These are phyloP conservation scores for Turnix velox DNA, from an alignment of 2,113 vertebrate genomes.

Conservation along the genomic window DNA sequence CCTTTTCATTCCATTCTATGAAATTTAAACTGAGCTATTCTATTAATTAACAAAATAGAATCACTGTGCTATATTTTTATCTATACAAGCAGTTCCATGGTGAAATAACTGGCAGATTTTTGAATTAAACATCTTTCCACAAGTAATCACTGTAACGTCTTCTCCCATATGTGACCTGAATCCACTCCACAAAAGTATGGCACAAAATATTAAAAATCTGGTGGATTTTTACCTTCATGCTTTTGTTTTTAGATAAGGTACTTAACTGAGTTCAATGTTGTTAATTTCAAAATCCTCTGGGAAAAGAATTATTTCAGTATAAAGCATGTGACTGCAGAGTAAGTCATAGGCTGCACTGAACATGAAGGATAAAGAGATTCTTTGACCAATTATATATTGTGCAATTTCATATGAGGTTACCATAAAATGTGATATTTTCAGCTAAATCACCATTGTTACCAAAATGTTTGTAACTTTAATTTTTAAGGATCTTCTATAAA, in stretches of 20 bases:
- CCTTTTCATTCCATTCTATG: background rate
- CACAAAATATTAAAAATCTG: background rate
- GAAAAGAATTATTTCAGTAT: slow-evolving; percentile 49
- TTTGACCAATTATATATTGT: slow-evolving; percentile 37
- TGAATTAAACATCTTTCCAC: background rate
- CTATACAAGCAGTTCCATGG: background rate
- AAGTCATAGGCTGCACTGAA: slow-evolving; percentile 30
- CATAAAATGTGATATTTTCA: slow-evolving; percentile 1
- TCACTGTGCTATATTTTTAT: background rate
- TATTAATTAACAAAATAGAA: background rate
- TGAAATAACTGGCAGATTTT: background rate
- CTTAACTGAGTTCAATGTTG: slow-evolving; percentile 20
- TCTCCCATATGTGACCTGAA: background rate
- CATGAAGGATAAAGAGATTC: slow-evolving; percentile 34
- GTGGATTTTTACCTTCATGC: background rate
- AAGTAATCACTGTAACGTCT: background rate
- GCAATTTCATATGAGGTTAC: slow-evolving; percentile 20
- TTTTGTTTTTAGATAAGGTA: slow-evolving; percentile 46
- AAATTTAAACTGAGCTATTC: background rate
- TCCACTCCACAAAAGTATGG: background rate
- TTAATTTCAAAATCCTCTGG: slow-evolving; percentile 45
- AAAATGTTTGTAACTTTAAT: background rate
- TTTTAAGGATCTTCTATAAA: background rate
- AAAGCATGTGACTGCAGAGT: slow-evolving; percentile 52
- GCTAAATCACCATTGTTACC: background rate